Percentiles rank a stretch among this genome's conserved stretches.
Evolutionary conservation across 1,140 invertebrate genomes (phyloP).

Genomic region (Amyelois transitella): DNA sequence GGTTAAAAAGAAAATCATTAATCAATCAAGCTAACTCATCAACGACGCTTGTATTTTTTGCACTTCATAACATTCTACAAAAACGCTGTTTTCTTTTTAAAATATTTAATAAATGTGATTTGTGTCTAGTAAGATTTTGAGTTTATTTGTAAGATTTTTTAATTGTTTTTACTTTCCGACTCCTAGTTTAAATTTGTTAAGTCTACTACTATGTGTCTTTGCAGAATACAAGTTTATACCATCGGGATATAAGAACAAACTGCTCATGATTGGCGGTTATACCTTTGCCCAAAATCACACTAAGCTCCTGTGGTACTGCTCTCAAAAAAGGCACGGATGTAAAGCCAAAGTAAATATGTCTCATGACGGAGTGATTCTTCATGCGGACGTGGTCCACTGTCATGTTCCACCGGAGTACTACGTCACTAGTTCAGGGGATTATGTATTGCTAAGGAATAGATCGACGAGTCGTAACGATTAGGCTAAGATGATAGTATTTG

Average conservation of each 20-base stretch:
- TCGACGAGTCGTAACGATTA: too few species aligned
- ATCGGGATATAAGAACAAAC: slow-evolving; percentile 14
- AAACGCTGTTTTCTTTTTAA: too few species aligned
- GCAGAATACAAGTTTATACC: slow-evolving; percentile 22
- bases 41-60: too few species aligned
- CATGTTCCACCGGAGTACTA: slow-evolving; percentile 14
- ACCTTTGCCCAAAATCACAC: slow-evolving; percentile 22
- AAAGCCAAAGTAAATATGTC: slow-evolving; percentile 21
- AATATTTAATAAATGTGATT: too few species aligned
- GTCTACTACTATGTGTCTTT: neutral
- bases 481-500: too few species aligned
- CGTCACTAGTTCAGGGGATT: slow-evolving; percentile 2
- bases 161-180: too few species aligned
- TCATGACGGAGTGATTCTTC: slow-evolving; percentile 6
- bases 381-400: slow-evolving; percentile 6
- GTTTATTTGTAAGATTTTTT: too few species aligned
- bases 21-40: too few species aligned
- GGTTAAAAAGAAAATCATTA: too few species aligned
- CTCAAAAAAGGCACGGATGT: slow-evolving; percentile 17
- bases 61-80: too few species aligned
- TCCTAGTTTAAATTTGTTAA: too few species aligned
- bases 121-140: too few species aligned
- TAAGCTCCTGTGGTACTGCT: slow-evolving; percentile 27
- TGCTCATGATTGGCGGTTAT: slow-evolving; percentile 27
- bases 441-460: neutral